Evolutionary conservation across 2,888 invertebrate species (phyloP), one percentile per base, ranked within the genome.

Genomic region (Tiliacea citrago): DNA sequence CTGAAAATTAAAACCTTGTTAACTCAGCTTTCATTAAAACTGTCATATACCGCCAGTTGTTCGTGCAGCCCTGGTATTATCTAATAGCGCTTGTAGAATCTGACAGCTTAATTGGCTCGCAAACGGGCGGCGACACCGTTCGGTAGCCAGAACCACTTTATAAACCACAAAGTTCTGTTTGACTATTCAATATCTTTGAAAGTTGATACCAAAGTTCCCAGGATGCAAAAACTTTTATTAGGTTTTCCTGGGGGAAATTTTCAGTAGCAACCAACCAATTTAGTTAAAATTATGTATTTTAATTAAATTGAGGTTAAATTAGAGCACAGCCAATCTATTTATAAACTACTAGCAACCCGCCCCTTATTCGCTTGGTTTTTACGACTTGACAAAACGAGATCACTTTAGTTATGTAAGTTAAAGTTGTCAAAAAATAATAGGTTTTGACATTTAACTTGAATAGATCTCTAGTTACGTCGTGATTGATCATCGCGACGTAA

Each of bases 101-200:
- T 73, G 68, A 60, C 63, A 63, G 39, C 58, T 73, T 79, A 68
- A 79, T 79, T 79, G 58, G n/a, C 55, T 60, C 24, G 21, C 57
- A 35, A 68, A 65, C 53, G 47, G 35, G 29, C 1, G 49, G n/a
- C 16, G 47, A 63, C 58, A 57, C 35, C 24, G 16, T 68, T 49
- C 51, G 73, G 67, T 79, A 2, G 47, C 21, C 8, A 9, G 21
- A 18, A 58, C 29, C 18, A 35, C 63, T 79, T 73, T 55, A 60
- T 55, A 79, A 68, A 49, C 73, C 57, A 42, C 62, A 58, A 68
- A 79, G 42, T 79, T 61, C 63, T 60, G 58, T 68, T 68, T 68
- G 73, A 49, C 13, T 58, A 62, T 73, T 78, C 51, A 66, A 78
- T 78, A 73, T 79, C 67, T 73, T 73, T 74, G 58, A 53, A 79